Evolutionary conservation across 2,888 invertebrate genomes (phyloP).

Genomic region (Synergus laeviventris): DNA sequence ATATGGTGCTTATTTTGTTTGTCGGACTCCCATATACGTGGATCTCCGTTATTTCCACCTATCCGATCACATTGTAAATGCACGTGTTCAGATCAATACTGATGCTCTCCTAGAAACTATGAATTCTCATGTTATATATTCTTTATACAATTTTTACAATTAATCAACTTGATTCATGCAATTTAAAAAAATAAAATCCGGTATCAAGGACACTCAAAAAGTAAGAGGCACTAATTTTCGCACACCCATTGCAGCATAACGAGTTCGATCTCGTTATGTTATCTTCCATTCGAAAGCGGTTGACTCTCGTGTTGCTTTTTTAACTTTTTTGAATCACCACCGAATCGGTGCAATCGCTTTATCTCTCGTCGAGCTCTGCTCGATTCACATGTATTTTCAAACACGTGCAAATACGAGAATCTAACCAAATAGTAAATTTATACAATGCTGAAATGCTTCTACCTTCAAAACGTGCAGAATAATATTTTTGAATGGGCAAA

Average conservation of each 20-base stretch:
- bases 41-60: slow-evolving; percentile 28
- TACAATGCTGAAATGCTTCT: not conserved
- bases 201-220: not conserved
- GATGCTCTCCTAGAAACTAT: not conserved
- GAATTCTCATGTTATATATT: not conserved
- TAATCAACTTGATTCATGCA: not conserved
- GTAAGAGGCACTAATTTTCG: not conserved
- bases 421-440: not conserved
- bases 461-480: not conserved
- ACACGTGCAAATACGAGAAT: not conserved
- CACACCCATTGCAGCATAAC: not conserved
- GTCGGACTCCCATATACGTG: not conserved
- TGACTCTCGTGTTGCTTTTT: slow-evolving; percentile 3
- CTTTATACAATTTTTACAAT: too few species aligned
- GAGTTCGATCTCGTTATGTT: not conserved
- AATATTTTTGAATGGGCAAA: not conserved
- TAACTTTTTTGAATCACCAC: slow-evolving; percentile 15
- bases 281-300: slow-evolving; percentile 2
- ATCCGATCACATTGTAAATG: slow-evolving; percentile 12
- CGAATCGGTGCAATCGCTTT: not conserved
- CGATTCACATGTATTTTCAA: slow-evolving; percentile 8
- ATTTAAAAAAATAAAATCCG: not conserved
- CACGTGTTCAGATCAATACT: not conserved
- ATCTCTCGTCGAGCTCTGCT: slow-evolving; percentile 7
- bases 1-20: slow-evolving; percentile 40